phyloP scores from a whole-genome alignment of 2,113 vertebrate genomes.

The Meleagris gallopavo region DNA sequence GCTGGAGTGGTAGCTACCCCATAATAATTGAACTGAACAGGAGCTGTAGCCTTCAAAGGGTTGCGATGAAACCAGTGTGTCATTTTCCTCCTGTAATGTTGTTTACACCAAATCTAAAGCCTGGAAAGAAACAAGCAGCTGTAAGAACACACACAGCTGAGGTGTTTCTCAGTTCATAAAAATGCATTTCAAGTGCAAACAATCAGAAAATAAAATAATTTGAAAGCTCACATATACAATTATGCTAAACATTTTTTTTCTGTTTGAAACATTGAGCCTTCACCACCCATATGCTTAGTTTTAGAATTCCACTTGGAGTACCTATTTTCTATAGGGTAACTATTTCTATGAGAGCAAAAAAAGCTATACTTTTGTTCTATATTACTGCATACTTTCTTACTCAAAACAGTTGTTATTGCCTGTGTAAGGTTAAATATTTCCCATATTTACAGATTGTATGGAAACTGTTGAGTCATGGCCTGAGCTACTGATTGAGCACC shows the following conservation, averaged over 20 bases:
- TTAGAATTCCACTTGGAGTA: background rate
- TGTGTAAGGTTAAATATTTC: background rate
- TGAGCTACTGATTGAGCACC: no score
- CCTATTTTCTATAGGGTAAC: background rate
- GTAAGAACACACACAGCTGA: slow-evolving; percentile 28
- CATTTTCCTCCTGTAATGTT: slow-evolving; percentile 79
- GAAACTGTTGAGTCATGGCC: no score
- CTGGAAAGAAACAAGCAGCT: background rate
- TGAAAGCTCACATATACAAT: background rate
- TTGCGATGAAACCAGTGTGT: slow-evolving; percentile 99
- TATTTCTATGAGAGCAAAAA: background rate
- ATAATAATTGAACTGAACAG: slow-evolving; percentile 92
- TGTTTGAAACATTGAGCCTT: background rate
- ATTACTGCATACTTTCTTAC: background rate
- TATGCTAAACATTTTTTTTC: background rate
- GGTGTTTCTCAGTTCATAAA: background rate
- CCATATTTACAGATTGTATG: background rate
- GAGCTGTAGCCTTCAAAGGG: slow-evolving; percentile 95
- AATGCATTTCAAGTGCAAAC: background rate
- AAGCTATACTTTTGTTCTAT: background rate
- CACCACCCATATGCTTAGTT: background rate
- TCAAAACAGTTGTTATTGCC: background rate
- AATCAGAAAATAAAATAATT: background rate
- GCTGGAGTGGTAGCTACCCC: slow-evolving; percentile 88
- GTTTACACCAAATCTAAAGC: background rate